Evolutionary conservation across 2,113 vertebrate species (phyloP), one percentile per base, ranked within the genome.

Genomic region (Sinocyclocheilus maitianheensis): DNA sequence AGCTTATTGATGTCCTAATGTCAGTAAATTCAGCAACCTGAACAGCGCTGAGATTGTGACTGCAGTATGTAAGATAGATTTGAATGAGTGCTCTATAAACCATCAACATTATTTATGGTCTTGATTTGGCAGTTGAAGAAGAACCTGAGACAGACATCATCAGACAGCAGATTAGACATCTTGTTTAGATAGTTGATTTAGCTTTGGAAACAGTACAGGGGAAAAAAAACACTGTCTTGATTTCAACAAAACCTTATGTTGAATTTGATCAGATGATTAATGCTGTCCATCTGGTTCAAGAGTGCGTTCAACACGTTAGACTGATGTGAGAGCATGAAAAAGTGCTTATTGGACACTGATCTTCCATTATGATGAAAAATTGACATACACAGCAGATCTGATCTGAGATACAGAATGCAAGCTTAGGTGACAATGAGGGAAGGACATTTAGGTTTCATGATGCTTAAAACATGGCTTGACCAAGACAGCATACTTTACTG

Each of bases 11-110:
- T 37, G 40, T 78, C 14, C 16, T 22, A 40, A 78, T 26, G 81
- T 22, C 75, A 62, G 74, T 62, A 37, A 65, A 79, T 91, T 91
- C 89, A 91, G 90, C 88, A 91, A 89, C 89, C 86, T 89, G 90
- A 91, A 91, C 90, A 91, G 88, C 89, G 85, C 88, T 87, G 43
- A 58, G 83, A 40, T 30, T 77, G 46, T 58, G 77, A 65, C 87
- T 86, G 46, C 37, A 51, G 75, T 40, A 84, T 37, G 65, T 18
- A 58, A 53, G 75, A 55, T 24, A 65, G 81, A 30, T 75, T 81
- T 37, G 80, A 58, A 86, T 37, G 24, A 34, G 62, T 72, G 46
- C 71, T 81, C 24, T 58, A 71, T 78, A 63, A 62, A 30, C 40
- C 30, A 46, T 37, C n/a, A 72, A 72, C n/a, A 69, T 63, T 80